Evolutionary conservation across 1,140 invertebrate species (phyloP).

Genomic region (Drosophila lacertosa): DNA sequence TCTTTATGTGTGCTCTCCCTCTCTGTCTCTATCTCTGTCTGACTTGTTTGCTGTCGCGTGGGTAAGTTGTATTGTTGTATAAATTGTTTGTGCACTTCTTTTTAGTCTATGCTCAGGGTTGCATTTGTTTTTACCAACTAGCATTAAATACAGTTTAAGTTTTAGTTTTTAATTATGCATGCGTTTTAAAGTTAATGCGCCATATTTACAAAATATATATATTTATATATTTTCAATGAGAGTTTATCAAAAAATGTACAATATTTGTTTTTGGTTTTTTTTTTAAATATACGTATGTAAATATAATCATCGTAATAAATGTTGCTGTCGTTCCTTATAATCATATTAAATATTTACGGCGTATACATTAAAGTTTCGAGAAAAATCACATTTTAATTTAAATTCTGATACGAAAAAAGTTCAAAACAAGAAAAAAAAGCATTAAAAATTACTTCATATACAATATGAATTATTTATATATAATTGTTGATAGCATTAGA

Average conservation of each 20-base stretch:
- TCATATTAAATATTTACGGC: constrained; percentile 80
- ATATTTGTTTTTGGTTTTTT: too few species aligned
- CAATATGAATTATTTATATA: constrained; percentile 49
- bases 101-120: constrained; percentile 79
- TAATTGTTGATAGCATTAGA: constrained; percentile 39
- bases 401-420: constrained; percentile 73
- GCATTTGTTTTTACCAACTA: constrained; percentile 58
- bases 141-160: constrained; percentile 57
- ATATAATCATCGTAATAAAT: constrained; percentile 73
- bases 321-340: constrained; percentile 67
- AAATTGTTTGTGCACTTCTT: constrained; percentile 67
- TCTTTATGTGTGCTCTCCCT: constrained; percentile 2
- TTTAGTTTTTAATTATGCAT: constrained; percentile 38
- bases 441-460: constrained; percentile 35
- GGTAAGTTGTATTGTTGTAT: constrained; percentile 66
- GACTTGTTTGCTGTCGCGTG: constrained; percentile 55
- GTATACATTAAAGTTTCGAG: constrained; percentile 82
- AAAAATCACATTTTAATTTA: constrained; percentile 83
- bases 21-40: constrained; percentile 17
- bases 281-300: constrained; percentile 68
- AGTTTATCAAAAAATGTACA: constrained; percentile 77
- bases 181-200: constrained; percentile 57
- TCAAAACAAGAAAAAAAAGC: constrained; percentile 77
- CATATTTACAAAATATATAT: constrained; percentile 74
- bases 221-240: constrained; percentile 66